Percentiles rank a stretch among this genome's conserved stretches.
Evolutionary conservation across 37 sponge, comb jelly and placozoan genomes (phyloP).

Genomic region (Bolinopsis microptera): DNA sequence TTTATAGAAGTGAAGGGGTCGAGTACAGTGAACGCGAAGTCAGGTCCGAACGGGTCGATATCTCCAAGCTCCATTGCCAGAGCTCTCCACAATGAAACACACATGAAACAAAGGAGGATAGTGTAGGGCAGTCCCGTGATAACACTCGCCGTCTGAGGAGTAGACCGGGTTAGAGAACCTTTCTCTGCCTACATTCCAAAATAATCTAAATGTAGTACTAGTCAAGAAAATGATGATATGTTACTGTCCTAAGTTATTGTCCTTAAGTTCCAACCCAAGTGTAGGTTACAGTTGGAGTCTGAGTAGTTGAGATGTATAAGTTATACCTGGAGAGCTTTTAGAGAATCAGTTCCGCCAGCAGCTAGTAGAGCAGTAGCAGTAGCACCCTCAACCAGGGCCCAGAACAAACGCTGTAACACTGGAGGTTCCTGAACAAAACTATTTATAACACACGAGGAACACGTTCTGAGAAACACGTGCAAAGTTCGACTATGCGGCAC

Average conservation of each 20-base stretch:
- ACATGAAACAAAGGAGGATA: constrained; percentile 26
- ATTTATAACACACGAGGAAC: background rate
- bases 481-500: too few species aligned
- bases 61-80: background rate
- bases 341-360: constrained; percentile 1
- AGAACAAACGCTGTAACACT: background rate
- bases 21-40: background rate
- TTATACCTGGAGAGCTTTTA: background rate
- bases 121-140: constrained; percentile 32
- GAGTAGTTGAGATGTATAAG: too few species aligned
- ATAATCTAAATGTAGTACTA: too few species aligned
- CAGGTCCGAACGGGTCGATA: constrained; percentile 32
- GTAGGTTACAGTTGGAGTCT: too few species aligned
- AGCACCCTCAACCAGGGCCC: background rate
- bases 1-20: background rate
- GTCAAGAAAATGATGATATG: too few species aligned
- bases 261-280: too few species aligned
- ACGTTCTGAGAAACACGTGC: background rate
- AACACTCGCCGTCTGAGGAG: background rate
- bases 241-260: too few species aligned
- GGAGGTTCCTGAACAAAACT: background rate
- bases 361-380: constrained; percentile 19
- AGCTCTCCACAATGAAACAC: constrained; percentile 13
- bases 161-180: too few species aligned
- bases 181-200: too few species aligned